These are phyloP conservation scores for Solenodon paradoxus DNA, from an alignment of 2,113 vertebrate genomes.

Conservation along the genomic window DNA sequence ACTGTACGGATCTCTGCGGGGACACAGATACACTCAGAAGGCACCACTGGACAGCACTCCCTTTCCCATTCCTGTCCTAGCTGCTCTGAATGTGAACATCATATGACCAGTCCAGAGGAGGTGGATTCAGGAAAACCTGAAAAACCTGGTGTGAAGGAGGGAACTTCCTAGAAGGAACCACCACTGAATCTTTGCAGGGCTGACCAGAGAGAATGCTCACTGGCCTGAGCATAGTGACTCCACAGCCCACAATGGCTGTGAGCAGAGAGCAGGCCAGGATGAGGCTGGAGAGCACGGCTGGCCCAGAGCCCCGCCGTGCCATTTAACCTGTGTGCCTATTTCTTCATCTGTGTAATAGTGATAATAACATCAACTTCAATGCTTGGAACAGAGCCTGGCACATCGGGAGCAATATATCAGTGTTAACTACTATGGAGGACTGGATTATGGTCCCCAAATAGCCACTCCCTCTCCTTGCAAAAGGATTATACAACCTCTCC, in stretches of 20 bases:
- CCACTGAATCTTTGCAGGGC: not conserved
- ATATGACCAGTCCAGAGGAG: not conserved
- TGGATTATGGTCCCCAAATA: not conserved
- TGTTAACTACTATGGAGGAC: not conserved
- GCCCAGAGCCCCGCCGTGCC: too few relatives aligned
- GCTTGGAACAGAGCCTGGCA: not conserved
- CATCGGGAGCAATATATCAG: accelerated
- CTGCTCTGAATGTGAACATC: not conserved
- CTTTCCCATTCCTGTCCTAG: not conserved
- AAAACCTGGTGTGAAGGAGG: not conserved
- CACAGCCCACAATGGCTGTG: not conserved
- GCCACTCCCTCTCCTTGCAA: not conserved
- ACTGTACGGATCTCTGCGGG: accelerated
- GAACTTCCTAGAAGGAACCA: not conserved
- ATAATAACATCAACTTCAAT: not conserved
- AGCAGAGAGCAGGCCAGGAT: not conserved
- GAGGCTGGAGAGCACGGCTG: too few relatives aligned
- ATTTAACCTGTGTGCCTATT: not conserved
- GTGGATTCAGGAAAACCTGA: not conserved
- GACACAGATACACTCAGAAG: not conserved
- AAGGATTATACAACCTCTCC: not conserved
- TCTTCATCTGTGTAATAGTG: not conserved
- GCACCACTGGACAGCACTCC: not conserved
- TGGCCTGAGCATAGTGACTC: not conserved
- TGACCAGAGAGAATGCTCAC: not conserved